Evolutionary conservation across 37 sponge, comb jelly and placozoan genomes (phyloP).

Genomic region (Ianthella basta): DNA sequence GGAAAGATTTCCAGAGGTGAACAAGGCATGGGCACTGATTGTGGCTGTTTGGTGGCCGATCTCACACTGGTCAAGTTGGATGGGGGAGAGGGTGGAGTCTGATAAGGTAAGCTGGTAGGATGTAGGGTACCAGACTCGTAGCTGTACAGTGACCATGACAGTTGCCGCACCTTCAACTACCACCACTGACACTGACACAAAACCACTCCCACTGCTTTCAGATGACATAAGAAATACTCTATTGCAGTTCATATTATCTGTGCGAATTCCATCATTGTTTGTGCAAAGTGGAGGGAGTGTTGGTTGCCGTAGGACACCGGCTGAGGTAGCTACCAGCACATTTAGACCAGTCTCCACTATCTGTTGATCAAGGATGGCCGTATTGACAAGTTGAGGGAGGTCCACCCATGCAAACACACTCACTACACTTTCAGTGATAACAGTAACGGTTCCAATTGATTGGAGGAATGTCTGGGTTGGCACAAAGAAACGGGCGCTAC

Average conservation of each 20-base stretch:
- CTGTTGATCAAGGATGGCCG: slow-evolving; percentile 46
- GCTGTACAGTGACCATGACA: not conserved
- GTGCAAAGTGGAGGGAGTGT: not conserved
- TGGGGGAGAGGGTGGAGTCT: slow-evolving; percentile 46
- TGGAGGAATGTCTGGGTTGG: not conserved
- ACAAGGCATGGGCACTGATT: slow-evolving; percentile 37
- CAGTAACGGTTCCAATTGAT: slow-evolving; percentile 28
- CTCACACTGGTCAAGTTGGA: slow-evolving; percentile 8
- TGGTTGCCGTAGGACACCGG: slow-evolving; percentile 26
- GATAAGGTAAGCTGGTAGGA: not conserved
- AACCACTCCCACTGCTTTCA: slow-evolving; percentile 33
- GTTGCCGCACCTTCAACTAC: slow-evolving; percentile 15
- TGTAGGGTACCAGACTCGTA: slow-evolving; percentile 66
- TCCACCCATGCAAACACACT: slow-evolving; percentile 54
- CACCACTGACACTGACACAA: not conserved
- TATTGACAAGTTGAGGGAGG: slow-evolving; percentile 66
- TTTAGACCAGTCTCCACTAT: not conserved
- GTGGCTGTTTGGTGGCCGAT: slow-evolving; percentile 42
- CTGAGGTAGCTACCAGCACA: slow-evolving; percentile 31
- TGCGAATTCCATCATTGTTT: not conserved
- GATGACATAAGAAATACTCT: slow-evolving; percentile 6
- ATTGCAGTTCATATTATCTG: slow-evolving; percentile 10
- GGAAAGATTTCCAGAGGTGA: slow-evolving; percentile 26
- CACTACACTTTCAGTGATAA: slow-evolving; percentile 35
- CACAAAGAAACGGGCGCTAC: not conserved